Conservation (phyloP, 1,140 invertebrate species). For the Physella acuta region DNA sequence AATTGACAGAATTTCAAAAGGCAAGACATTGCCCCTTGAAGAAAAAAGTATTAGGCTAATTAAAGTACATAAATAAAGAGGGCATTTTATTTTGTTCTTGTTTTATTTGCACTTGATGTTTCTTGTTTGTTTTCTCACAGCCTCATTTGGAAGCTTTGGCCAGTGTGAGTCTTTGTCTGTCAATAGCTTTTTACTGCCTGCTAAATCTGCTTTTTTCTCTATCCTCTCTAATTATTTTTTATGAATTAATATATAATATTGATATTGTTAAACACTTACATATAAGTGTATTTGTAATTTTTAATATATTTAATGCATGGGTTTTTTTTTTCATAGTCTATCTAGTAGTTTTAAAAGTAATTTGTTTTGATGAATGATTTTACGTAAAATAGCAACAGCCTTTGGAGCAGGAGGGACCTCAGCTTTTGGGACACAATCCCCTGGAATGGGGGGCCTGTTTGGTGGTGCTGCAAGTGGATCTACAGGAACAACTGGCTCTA, state of each 20-base stretch:
- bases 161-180: not conserved
- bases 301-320: not conserved
- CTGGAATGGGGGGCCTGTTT: slow-evolving; percentile 9
- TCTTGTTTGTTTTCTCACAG: not conserved
- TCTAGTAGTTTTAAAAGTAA: not conserved
- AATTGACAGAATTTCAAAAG: too few relatives aligned
- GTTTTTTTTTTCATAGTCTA: not conserved
- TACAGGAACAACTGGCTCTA: slow-evolving; percentile 23
- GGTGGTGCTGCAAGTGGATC: slow-evolving; percentile 18
- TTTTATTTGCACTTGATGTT: not conserved
- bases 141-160: not conserved
- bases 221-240: not conserved
- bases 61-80: too few relatives aligned
- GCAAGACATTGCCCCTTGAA: too few relatives aligned
- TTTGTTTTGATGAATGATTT: not conserved
- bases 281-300: not conserved
- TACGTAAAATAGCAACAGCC: slow-evolving; percentile 24
- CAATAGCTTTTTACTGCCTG: too few relatives aligned
- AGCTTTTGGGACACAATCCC: slow-evolving; percentile 36
- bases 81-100: too few relatives aligned
- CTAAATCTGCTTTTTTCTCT: not conserved
- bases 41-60: too few relatives aligned
- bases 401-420: slow-evolving; percentile 37
- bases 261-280: not conserved
- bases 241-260: too few relatives aligned